phyloP scores from a whole-genome alignment of 92 coral and sea anemone species.

The Desmophyllum pertusum region DNA sequence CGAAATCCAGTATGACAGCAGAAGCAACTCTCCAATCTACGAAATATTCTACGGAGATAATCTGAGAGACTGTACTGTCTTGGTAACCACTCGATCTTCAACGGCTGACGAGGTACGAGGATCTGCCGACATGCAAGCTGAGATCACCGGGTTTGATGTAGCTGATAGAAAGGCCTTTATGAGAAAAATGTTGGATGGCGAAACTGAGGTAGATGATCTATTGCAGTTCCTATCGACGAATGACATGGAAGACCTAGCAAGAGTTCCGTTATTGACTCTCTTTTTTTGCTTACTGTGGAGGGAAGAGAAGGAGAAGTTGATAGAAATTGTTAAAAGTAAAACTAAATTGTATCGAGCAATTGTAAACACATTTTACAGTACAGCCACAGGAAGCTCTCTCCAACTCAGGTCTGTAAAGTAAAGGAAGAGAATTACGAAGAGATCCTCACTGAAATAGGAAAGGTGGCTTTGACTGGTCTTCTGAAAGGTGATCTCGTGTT shows the following conservation, averaged over 20 bases:
- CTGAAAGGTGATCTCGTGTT: slow-evolving; percentile 26
- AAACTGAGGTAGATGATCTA: neutral
- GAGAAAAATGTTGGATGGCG: too few species aligned
- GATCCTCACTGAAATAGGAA: slow-evolving; percentile 18
- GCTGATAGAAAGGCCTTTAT: neutral
- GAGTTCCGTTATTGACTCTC: slow-evolving; percentile 17
- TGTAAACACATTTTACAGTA: slow-evolving; percentile 5
- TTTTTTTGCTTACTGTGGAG: slow-evolving; percentile 38
- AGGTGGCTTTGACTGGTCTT: slow-evolving; percentile 38
- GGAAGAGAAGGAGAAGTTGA: slow-evolving; percentile 6
- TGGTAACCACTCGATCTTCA: slow-evolving; percentile 39
- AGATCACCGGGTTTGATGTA: slow-evolving; percentile 29
- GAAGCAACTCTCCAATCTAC: slow-evolving; percentile 11
- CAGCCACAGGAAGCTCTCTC: neutral
- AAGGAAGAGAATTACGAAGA: slow-evolving; percentile 11
- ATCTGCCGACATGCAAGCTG: slow-evolving; percentile 6
- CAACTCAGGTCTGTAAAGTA: neutral
- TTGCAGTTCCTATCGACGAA: neutral
- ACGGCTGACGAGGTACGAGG: slow-evolving; percentile 19
- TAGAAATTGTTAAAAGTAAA: neutral
- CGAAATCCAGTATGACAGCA: too few species aligned
- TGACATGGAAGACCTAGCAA: neutral
- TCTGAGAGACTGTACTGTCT: slow-evolving; percentile 26
- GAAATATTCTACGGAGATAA: neutral
- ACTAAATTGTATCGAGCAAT: slow-evolving; percentile 27